Percentiles rank a stretch among this genome's conserved stretches.
Evolutionary conservation across 2,888 invertebrate genomes (phyloP).

Genomic region (Ischnus inquisitorius): DNA sequence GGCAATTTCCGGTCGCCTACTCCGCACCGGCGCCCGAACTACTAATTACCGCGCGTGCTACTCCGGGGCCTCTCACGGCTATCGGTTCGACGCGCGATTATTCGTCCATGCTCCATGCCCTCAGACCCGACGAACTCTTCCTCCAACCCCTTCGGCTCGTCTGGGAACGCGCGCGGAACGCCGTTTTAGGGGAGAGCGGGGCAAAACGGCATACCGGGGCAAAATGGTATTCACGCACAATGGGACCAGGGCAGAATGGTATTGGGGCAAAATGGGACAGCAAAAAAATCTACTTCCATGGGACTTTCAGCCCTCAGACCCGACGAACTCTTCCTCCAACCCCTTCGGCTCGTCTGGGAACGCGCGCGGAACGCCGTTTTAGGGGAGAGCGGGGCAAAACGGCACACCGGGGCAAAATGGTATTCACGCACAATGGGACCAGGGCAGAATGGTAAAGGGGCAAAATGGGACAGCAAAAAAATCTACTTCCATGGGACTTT

Average conservation of each 20-base stretch:
- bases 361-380: background rate
- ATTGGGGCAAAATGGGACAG: too few species aligned
- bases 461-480: too few species aligned
- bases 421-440: too few species aligned
- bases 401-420: too few species aligned
- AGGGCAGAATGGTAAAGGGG: too few species aligned
- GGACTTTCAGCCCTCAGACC: conserved; percentile 32
- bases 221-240: too few species aligned
- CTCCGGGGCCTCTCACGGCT: conserved; percentile 36
- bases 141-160: background rate
- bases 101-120: conserved; percentile 51
- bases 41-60: conserved; percentile 62
- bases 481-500: too few species aligned
- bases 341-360: background rate
- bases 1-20: conserved; percentile 58
- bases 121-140: background rate
- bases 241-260: too few species aligned
- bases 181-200: background rate
- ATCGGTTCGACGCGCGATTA: conserved; percentile 63
- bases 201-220: too few species aligned
- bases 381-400: background rate
- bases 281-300: too few species aligned
- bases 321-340: background rate
- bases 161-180: background rate
- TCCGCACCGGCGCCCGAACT: conserved; percentile 51